A percentile compares a stretch with the other conserved stretches of the same genome.
Evolutionary conservation across 2,113 vertebrate species (phyloP).

Genomic region (Furnarius figulus): DNA sequence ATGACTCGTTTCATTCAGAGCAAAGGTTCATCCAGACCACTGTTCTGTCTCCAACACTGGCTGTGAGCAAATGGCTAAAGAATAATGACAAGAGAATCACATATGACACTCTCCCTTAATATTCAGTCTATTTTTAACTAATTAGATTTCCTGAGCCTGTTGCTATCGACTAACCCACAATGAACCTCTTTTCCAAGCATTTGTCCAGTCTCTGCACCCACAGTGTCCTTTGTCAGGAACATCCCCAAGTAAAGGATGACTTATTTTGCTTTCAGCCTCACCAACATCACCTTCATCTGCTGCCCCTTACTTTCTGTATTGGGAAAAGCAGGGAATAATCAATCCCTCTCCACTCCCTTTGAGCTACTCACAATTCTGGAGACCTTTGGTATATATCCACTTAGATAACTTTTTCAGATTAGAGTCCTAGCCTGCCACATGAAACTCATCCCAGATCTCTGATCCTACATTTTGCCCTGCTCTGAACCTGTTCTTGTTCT

Average conservation of each 20-base stretch:
- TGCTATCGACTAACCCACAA: not conserved
- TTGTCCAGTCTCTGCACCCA: not conserved
- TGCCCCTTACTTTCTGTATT: not conserved
- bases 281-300: not conserved
- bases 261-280: not conserved
- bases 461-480: not conserved
- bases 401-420: not conserved
- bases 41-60: not conserved
- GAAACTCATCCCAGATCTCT: not conserved
- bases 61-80: not conserved
- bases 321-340: not conserved
- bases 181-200: not conserved
- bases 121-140: not conserved
- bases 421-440: not conserved
- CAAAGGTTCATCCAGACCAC: not conserved
- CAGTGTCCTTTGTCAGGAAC: not conserved
- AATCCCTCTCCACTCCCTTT: not conserved
- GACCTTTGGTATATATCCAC: not conserved
- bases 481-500: not conserved
- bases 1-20: not conserved
- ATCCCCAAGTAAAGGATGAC: accelerated
- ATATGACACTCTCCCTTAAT: not conserved
- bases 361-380: not conserved
- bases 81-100: not conserved
- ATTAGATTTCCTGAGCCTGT: not conserved